These are phyloP conservation scores for Iguana delicatissima DNA, from an alignment of 2,797 vertebrate species.

Conservation along the genomic window DNA sequence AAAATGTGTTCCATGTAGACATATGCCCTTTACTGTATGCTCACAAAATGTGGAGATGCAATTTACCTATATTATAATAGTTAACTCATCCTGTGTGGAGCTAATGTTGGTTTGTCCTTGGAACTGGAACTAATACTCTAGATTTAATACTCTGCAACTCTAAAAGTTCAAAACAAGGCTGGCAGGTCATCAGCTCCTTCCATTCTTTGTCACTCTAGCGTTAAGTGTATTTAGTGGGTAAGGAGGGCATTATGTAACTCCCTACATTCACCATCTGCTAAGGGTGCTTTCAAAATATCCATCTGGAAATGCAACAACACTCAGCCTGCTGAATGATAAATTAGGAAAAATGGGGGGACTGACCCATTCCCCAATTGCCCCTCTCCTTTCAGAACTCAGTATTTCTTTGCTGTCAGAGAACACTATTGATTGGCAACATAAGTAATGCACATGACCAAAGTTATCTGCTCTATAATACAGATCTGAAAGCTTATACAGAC, in stretches of 20 bases:
- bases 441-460: not conserved
- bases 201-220: not conserved
- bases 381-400: not conserved
- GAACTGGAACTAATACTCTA: too few species aligned
- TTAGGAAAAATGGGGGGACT: slow-evolving; percentile 3
- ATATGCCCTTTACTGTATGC: not conserved
- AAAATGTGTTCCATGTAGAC: too few species aligned
- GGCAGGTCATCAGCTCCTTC: not conserved
- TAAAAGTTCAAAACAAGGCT: not conserved
- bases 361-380: not conserved
- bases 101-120: not conserved
- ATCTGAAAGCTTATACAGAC: not conserved
- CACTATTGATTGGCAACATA: not conserved
- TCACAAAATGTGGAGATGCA: not conserved
- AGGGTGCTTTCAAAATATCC: slow-evolving; percentile 24
- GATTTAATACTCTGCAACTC: not conserved
- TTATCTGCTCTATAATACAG: not conserved
- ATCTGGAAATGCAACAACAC: slow-evolving; percentile 18
- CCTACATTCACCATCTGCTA: slow-evolving; percentile 17
- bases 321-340: slow-evolving; percentile 4
- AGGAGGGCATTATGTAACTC: slow-evolving; percentile 19
- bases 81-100: not conserved
- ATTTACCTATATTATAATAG: not conserved
- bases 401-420: not conserved
- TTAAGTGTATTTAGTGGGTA: slow-evolving; percentile 7